Evolutionary conservation across 2,797 vertebrate genomes (phyloP).

Genomic region (Myotis findleyi): DNA sequence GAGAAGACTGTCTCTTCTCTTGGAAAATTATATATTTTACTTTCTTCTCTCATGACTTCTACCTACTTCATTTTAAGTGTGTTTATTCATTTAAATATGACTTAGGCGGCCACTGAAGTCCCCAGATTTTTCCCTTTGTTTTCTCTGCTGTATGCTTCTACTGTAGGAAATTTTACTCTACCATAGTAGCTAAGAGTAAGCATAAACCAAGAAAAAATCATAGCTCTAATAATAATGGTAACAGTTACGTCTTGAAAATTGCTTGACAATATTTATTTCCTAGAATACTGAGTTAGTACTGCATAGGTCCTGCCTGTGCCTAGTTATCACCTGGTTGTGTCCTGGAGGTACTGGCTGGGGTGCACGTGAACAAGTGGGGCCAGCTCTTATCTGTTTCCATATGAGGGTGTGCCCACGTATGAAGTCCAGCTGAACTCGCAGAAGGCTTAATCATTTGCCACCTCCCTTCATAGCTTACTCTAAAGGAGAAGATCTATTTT

Average conservation of each 20-base stretch:
- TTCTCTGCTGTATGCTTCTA: slow-evolving; percentile 17
- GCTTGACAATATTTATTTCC: background rate
- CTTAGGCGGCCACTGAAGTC: background rate
- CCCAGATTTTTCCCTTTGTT: slow-evolving; percentile 31
- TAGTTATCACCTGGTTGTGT: background rate
- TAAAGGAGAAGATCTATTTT: slow-evolving; percentile 31
- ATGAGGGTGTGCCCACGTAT: background rate
- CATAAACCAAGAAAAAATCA: background rate
- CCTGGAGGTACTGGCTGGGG: background rate
- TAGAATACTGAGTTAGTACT: background rate
- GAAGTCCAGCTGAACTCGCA: background rate
- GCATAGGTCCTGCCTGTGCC: background rate
- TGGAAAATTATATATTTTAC: background rate
- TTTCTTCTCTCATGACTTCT: background rate
- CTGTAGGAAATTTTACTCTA: slow-evolving; percentile 7
- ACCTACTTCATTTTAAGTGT: slow-evolving; percentile 20
- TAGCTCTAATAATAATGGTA: background rate
- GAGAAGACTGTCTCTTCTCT: background rate
- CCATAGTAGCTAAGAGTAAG: slow-evolving; percentile 31
- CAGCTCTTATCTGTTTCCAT: background rate
- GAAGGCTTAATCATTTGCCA: background rate
- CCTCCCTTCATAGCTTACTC: background rate
- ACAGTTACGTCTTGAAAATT: slow-evolving; percentile 28
- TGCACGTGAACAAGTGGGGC: background rate
- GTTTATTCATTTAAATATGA: slow-evolving; percentile 58